These are phyloP conservation scores for Prionace glauca DNA, from an alignment of 2,797 vertebrate genomes.

Conservation along the genomic window DNA sequence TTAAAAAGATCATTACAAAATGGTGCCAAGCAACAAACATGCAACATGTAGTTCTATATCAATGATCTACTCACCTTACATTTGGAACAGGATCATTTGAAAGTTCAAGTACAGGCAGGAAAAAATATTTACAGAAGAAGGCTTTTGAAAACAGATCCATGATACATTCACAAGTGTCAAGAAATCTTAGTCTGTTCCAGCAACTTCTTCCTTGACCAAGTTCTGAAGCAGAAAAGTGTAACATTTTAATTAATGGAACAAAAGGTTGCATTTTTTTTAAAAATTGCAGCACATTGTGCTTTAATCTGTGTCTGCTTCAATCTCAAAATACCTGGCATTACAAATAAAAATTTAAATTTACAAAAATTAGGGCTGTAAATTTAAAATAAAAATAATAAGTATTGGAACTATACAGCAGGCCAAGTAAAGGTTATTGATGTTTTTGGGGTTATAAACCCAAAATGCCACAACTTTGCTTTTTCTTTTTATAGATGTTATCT, in stretches of 20 bases:
- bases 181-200: slow-evolving; percentile 85
- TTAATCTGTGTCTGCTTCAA: neutral
- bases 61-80: slow-evolving; percentile 67
- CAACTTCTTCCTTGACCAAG: slow-evolving; percentile 88
- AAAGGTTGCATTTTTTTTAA: neutral
- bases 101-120: slow-evolving; percentile 79
- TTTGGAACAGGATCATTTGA: slow-evolving; percentile 89
- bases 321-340: neutral
- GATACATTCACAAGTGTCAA: slow-evolving; percentile 87
- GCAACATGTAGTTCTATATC: neutral
- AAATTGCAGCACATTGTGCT: neutral
- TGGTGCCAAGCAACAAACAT: neutral
- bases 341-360: neutral
- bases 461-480: neutral
- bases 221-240: slow-evolving; percentile 59
- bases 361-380: neutral
- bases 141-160: slow-evolving; percentile 88
- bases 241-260: neutral
- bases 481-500: neutral
- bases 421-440: neutral
- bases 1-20: neutral
- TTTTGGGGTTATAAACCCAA: neutral
- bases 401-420: neutral
- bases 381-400: neutral
- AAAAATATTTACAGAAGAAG: slow-evolving; percentile 90